Percentiles rank a stretch among this genome's conserved stretches.
phyloP scores from a whole-genome alignment of 2,113 vertebrate genomes.

The Naja naja region DNA sequence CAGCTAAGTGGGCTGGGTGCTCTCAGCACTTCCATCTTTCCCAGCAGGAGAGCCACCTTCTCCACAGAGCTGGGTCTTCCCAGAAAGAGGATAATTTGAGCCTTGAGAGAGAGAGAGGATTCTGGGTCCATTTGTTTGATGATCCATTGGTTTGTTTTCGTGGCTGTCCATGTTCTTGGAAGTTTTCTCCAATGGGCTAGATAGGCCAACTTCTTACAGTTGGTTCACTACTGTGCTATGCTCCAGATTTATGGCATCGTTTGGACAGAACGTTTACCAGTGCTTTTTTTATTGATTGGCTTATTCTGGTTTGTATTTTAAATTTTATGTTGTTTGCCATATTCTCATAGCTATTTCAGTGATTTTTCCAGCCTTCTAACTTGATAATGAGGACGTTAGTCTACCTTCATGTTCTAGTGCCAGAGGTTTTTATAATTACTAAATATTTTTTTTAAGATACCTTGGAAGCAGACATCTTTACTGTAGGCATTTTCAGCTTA shows the following conservation, averaged over 20 bases:
- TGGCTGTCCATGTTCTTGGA: not conserved
- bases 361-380: not conserved
- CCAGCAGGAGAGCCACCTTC: not conserved
- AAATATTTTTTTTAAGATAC: not conserved
- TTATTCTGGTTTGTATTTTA: not conserved
- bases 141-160: not conserved
- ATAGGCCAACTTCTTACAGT: not conserved
- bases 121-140: not conserved
- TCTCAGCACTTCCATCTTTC: not conserved
- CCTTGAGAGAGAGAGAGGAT: not conserved
- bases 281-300: not conserved
- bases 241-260: not conserved
- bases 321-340: not conserved
- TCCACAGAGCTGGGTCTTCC: not conserved
- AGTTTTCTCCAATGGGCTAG: not conserved
- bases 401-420: not conserved
- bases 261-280: not conserved
- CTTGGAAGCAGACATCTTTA: not conserved
- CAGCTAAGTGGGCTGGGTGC: not conserved
- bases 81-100: not conserved
- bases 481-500: not conserved
- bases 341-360: not conserved
- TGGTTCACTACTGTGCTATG: not conserved
- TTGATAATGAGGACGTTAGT: not conserved
- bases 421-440: not conserved